Base-by-base conservation (phyloP, 2,888 invertebrate species). In the Polydrusus tereticollis region DNA sequence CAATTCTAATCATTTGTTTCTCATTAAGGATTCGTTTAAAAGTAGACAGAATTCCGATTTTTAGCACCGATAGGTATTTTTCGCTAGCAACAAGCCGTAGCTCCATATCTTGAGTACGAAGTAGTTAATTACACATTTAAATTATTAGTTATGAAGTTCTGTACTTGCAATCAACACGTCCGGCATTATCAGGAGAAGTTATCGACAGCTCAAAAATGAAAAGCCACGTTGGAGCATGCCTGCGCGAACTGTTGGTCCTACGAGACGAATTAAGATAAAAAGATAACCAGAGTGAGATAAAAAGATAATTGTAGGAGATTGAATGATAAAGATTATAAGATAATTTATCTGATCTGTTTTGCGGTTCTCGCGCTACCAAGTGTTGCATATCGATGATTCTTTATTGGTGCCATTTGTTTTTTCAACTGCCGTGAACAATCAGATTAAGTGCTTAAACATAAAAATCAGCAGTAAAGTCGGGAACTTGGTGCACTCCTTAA, bases 91-190 rank as follows among this genome's bases (percentile, higher is more conserved):
- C 66, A 10, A 68, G 59, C 59, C 68, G 16, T 72, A 52, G 62
- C 21, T 41, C 23, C 18, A 38, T 43, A 7, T 29, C 38, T 58
- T 47, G 62, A 58, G 38, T 58, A 45, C 57, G 45, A 60, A 69
- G 59, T 69, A 62, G 66, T 55, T 69, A 73, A 73, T 73, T 73
- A 69, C 47, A 60, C 55, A 73, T 73, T 59, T 73, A 70, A 60
- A 69, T 73, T 73, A 73, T 73, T 60, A 50, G 52, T 69, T 73
- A 69, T 60, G 73, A 73, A 69, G 58, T 55, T 60, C 55, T 29
- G 73, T 66, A 55, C 52, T 65, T 20, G 73, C 55, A 73, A 73
- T 73, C 73, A 73, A 65, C 73, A 73, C 73, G 67, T 73, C 60
- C 23, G 73, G 59, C 66, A 66, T 70, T 73, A 73, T 73, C 73